Conservation (phyloP, 2,888 invertebrate genomes). For the Nezara viridula region DNA sequence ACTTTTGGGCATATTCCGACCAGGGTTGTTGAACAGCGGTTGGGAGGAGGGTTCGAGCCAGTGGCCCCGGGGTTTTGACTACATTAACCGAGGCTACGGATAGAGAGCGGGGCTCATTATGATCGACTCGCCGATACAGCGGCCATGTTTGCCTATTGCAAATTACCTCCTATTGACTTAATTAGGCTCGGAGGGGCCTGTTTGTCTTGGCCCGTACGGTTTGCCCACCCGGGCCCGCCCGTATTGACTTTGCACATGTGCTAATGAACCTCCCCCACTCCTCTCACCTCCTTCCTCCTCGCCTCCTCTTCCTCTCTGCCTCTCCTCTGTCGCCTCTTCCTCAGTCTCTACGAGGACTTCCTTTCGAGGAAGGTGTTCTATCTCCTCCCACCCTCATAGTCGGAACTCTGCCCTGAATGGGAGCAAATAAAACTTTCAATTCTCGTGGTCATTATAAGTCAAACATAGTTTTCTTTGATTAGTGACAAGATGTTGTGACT, state of each 20-base stretch:
- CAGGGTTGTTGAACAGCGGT: too few species aligned
- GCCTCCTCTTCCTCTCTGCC: conserved; percentile 40
- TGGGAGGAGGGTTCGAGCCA: not conserved
- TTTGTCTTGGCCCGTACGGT: conserved; percentile 48
- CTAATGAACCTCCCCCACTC: conserved; percentile 62
- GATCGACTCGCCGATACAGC: conserved; percentile 48
- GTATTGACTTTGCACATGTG: conserved; percentile 62
- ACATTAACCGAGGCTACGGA: not conserved
- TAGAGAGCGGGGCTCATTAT: conserved; percentile 39
- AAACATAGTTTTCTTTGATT: not conserved
- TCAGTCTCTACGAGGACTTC: conserved; percentile 67
- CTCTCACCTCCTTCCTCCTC: conserved; percentile 49
- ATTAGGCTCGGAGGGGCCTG: conserved; percentile 58
- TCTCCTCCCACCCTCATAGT: conserved; percentile 63
- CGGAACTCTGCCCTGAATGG: conserved; percentile 12
- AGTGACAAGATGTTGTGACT: not conserved
- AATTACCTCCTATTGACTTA: conserved; percentile 63
- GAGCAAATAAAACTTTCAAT: conserved; percentile 55
- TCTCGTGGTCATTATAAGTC: not conserved
- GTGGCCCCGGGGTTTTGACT: conserved; percentile 41
- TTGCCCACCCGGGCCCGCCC: conserved; percentile 32
- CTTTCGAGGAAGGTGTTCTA: conserved; percentile 64
- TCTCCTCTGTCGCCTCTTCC: conserved; percentile 40
- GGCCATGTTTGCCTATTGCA: conserved; percentile 62
- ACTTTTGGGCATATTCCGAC: not conserved